Base-by-base conservation (phyloP, 1,140 invertebrate genomes). In the Pogonognathellus flavescens region DNA sequence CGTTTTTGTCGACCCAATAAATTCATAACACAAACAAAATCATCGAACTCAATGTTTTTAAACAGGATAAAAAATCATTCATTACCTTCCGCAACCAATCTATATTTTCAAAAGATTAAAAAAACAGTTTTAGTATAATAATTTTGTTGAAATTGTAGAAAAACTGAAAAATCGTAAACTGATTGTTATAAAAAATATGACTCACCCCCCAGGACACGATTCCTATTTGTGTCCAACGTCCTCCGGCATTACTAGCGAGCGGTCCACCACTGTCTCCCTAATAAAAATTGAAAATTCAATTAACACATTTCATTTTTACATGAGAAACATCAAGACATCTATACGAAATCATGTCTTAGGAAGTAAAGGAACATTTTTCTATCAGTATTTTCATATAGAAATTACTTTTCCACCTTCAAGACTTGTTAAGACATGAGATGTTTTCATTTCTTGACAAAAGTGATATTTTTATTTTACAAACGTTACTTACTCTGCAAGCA, bases 251-350 rank as follows among this genome's bases (percentile, higher is more conserved):
- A 18, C 50, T 13, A 9, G 55, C 55, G 9, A 86, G 57, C 5
- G 86, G 87, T n/a, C 85, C 84, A 8, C 87, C 87, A 9, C 25
- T 82, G 76, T 86, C 83, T 22, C 86, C 86, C 59, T 84, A 20
- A 25, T 25, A 83, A 83, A 41, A 14, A 70, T 18, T 31, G 5
- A 2, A 82, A 70, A 83, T n/a, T n/a, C n/a, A n/a, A n/a, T n/a
- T n/a, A n/a, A n/a, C n/a, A n/a, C n/a, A n/a, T n/a, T n/a, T n/a
- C n/a, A n/a, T n/a, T n/a, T n/a, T n/a, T n/a, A n/a, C n/a, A n/a
- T n/a, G n/a, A n/a, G n/a, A n/a, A n/a, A n/a, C 53, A 22, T 41
- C 25, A 31, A 70, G 13, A 82, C 13, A n/a, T n/a, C n/a, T n/a
- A n/a, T n/a, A n/a, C n/a, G n/a, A n/a, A n/a, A n/a, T n/a, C n/a